Conservation (phyloP, 2,888 invertebrate genomes). For the Calameuta idolon region DNA sequence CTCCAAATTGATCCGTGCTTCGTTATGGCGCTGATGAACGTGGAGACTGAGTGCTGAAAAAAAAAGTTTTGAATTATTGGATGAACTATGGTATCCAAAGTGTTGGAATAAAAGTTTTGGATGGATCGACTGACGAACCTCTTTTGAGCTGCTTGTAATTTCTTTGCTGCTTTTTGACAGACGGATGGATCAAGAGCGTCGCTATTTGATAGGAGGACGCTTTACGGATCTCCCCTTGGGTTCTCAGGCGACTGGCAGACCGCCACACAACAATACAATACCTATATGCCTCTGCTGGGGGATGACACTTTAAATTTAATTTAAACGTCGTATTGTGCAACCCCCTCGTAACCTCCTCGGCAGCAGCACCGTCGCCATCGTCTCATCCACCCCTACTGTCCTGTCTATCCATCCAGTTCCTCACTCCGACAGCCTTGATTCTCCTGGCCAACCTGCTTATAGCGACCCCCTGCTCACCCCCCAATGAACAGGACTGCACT, state of each 20-base stretch:
- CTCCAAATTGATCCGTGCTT: neutral
- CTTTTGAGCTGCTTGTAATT: conserved; percentile 1
- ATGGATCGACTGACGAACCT: neutral
- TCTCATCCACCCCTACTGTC: conserved; percentile 17
- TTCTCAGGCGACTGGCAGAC: conserved; percentile 17
- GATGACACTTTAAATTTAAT: conserved; percentile 61
- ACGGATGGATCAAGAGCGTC: conserved; percentile 26
- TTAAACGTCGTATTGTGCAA: conserved; percentile 53
- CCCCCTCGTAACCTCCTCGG: conserved; percentile 27
- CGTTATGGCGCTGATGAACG: neutral
- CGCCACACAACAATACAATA: conserved; percentile 39
- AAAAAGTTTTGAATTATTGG: neutral
- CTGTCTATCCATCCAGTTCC: conserved; percentile 20
- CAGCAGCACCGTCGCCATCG: conserved; percentile 28
- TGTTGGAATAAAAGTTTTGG: neutral
- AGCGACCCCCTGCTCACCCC: neutral
- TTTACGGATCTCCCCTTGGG: conserved; percentile 12
- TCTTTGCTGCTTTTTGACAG: conserved; percentile 8
- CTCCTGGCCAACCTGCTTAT: neutral
- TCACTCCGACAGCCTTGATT: neutral
- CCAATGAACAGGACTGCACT: conserved; percentile 31
- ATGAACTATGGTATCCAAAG: neutral
- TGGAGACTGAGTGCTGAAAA: neutral
- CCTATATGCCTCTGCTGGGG: conserved; percentile 44
- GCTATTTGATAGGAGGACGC: conserved; percentile 28